Evolutionary conservation across 2,888 invertebrate species (phyloP), one percentile per base, ranked within the genome.

Genomic region (Neoaliturus tenellus): DNA sequence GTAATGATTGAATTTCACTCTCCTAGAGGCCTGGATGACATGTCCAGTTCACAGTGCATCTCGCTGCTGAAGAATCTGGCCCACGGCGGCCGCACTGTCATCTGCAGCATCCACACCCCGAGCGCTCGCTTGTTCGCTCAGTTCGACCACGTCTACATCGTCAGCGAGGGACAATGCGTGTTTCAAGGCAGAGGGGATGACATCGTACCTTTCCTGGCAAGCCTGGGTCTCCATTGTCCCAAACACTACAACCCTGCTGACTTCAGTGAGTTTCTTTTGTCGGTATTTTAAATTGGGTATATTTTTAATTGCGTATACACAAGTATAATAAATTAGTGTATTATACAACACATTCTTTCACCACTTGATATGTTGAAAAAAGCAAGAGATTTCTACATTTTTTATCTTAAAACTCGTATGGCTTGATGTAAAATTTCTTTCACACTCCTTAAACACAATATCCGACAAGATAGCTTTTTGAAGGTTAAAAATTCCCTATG

Each of bases 41-140:
- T 97, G 67, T 96, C 98, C 0, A 97, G 98, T 85, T 94, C 95
- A 14, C 98, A 98, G 86, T 98, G 98, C 89, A 94, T 98, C 23
- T 93, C 95, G 0, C 91, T 98, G 23, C 91, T 98, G n/a, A 96
- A 96, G 89, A 93, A 94, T 33, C 93, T 98, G 75, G 97, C 98
- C 0, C 92, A 95, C 84, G 95, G 95, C 0, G 98, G 98, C 0
- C 92, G 98, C 39, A 98, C 98, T 0, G 96, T 99, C 6, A 94
- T 99, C 83, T 98, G 98, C 89, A 98, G 98, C 0, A 94, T 99
- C 80, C 99, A 99, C 91, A 98, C 98, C n/a, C 99, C 99, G 0
- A 98, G 98, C 85, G 98, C 98, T 0, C 95, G 95, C 87, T 92
- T 98, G 78, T 98, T 99, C 90, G 94, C 96, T 17, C 95, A 96